A percentile compares a stretch with the other conserved stretches of the same genome.
phyloP scores from a whole-genome alignment of 2,113 vertebrate species.

The Apeltes quadracus region DNA sequence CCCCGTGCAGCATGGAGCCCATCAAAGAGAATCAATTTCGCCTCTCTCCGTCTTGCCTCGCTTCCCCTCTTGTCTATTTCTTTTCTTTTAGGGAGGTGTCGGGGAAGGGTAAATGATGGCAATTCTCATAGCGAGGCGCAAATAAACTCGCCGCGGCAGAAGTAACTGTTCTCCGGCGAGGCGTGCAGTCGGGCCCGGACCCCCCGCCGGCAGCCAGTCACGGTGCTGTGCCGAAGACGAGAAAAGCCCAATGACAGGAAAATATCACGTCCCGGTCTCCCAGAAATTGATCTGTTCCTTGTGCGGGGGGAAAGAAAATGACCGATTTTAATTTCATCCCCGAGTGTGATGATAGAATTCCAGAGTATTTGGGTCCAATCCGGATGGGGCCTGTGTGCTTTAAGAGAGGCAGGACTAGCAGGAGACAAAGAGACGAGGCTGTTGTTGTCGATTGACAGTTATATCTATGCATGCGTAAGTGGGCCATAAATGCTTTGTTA shows the following conservation, averaged over 20 bases:
- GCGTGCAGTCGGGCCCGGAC: conserved; percentile 78
- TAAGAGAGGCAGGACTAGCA: conserved; percentile 60
- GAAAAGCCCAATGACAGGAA: conserved; percentile 82
- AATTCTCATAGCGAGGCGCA: conserved; percentile 84
- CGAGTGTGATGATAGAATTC: conserved; percentile 77
- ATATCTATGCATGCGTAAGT: conserved; percentile 78
- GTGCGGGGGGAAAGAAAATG: conserved; percentile 81
- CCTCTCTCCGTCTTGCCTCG: conserved; percentile 71
- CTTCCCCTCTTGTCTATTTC: conserved; percentile 77
- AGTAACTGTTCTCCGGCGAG: conserved; percentile 82
- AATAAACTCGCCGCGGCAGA: conserved; percentile 83
- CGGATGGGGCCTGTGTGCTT: conserved; percentile 66
- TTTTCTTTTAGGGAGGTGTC: conserved; percentile 76
- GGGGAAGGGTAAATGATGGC: conserved; percentile 82
- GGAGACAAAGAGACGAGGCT: conserved; percentile 58
- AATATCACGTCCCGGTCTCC: conserved; percentile 82
- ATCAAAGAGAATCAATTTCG: conserved; percentile 83
- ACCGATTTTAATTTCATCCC: conserved; percentile 82
- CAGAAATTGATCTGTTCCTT: conserved; percentile 86
- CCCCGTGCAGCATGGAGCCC: conserved; percentile 63
- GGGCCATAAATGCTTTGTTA: conserved; percentile 77
- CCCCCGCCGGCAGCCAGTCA: conserved; percentile 82
- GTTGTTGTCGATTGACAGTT: conserved; percentile 67
- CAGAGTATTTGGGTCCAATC: conserved; percentile 71
- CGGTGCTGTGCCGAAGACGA: conserved; percentile 78